phyloP scores from a whole-genome alignment of 2,797 vertebrate species.

The Alauda arvensis region DNA sequence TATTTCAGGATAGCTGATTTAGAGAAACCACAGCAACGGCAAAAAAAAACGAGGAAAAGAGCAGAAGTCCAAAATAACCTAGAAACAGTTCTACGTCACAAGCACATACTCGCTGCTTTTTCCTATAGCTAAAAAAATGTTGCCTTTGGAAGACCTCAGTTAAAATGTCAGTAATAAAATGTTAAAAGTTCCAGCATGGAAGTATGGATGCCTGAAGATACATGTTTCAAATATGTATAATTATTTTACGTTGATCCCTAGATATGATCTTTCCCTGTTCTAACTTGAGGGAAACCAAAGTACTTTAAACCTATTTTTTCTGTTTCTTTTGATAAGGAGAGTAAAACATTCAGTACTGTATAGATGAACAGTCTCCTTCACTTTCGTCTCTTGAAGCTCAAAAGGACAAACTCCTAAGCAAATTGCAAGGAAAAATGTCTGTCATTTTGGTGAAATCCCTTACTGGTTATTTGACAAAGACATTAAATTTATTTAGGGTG shows the following conservation, averaged over 20 bases:
- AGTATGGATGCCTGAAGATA: neutral
- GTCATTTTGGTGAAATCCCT: accelerated
- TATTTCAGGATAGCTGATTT: neutral
- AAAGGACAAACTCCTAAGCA: neutral
- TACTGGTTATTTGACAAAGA: neutral
- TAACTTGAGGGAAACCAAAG: neutral
- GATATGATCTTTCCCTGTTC: neutral
- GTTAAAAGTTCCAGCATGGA: neutral
- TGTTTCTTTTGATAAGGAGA: neutral
- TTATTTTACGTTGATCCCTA: neutral
- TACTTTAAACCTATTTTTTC: neutral
- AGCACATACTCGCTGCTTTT: neutral
- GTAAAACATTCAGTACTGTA: neutral
- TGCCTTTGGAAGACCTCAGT: neutral
- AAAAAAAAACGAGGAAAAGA: neutral
- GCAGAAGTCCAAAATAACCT: neutral
- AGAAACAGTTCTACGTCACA: neutral
- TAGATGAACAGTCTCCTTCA: neutral
- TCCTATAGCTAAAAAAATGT: neutral
- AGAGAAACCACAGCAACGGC: neutral
- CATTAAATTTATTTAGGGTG: neutral
- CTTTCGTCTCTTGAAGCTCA: neutral
- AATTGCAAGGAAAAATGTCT: neutral
- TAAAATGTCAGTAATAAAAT: neutral
- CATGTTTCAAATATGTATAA: neutral